Evolutionary conservation across 2,113 vertebrate genomes (phyloP).

Genomic region (Prionailurus viverrinus): DNA sequence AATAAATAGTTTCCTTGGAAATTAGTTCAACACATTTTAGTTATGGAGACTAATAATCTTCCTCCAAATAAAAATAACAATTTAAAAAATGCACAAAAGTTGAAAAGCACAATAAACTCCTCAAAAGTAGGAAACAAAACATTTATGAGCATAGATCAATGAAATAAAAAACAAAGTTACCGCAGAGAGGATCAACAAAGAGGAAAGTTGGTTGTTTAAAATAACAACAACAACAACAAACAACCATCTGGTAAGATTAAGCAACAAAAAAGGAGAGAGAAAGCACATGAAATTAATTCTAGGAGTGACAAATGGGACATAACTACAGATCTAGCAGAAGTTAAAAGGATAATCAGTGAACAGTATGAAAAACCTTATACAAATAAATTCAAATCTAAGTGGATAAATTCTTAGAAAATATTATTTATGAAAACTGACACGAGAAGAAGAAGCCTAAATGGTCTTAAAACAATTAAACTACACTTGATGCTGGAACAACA

Average conservation of each 20-base stretch:
- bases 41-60: neutral
- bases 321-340: neutral
- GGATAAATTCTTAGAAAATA: neutral
- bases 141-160: neutral
- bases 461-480: neutral
- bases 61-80: slow-evolving; percentile 34
- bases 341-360: slow-evolving; percentile 8
- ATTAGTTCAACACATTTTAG: slow-evolving; percentile 9
- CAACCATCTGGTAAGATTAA: neutral
- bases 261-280: neutral
- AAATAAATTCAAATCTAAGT: neutral
- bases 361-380: neutral
- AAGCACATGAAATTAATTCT: neutral
- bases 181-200: neutral
- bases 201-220: neutral
- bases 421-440: neutral
- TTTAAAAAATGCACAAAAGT: neutral
- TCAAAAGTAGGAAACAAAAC: neutral
- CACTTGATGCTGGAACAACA: neutral
- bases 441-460: neutral
- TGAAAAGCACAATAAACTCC: neutral
- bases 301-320: neutral
- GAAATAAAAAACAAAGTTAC: neutral
- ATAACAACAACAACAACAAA: neutral
- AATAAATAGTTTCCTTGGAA: neutral